These are phyloP conservation scores for Heliconius himera DNA, from an alignment of 1,140 invertebrate genomes.

Conservation along the genomic window DNA sequence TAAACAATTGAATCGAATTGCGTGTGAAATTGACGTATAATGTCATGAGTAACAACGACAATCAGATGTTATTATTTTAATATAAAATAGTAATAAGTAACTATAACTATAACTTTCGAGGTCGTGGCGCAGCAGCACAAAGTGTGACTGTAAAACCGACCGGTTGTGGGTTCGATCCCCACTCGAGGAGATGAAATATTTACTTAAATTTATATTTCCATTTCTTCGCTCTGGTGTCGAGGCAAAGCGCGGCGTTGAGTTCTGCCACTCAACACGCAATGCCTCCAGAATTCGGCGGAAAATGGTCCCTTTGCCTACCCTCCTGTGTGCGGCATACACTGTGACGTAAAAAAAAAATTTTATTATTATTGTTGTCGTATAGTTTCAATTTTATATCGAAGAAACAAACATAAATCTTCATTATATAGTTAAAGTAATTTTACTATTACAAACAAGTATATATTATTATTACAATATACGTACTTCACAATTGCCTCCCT, in stretches of 20 bases:
- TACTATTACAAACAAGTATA: not conserved
- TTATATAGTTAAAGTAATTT: not conserved
- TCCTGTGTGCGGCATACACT: no score
- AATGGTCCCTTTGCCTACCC: no score
- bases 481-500: not conserved
- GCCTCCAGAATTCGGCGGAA: no score
- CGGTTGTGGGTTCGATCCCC: no score
- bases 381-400: not conserved
- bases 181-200: no score
- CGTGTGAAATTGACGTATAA: not conserved
- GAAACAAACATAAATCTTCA: not conserved
- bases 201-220: no score
- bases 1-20: constrained; percentile 1
- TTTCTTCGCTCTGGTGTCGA: no score
- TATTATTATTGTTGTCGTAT: not conserved
- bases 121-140: no score
- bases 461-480: not conserved
- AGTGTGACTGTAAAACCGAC: no score
- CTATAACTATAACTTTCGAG: no score
- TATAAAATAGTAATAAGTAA: not conserved
- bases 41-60: not conserved
- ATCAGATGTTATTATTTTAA: constrained; percentile 5
- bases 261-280: no score
- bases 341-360: not conserved
- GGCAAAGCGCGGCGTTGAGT: no score